Evolutionary conservation across 1,140 invertebrate genomes (phyloP).

Genomic region (Metopolophium dirhodum): DNA sequence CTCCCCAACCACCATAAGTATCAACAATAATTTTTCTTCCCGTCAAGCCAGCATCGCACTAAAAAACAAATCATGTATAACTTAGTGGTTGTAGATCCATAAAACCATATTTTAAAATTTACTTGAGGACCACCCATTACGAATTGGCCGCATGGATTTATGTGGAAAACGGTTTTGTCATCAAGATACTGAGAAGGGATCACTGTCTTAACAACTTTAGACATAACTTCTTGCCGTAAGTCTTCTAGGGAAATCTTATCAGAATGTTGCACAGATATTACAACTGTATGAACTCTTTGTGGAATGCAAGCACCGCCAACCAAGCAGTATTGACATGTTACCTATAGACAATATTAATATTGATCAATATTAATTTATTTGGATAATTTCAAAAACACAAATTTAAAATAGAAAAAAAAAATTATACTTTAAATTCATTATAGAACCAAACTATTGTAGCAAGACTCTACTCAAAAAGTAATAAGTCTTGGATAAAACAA

Average conservation of each 20-base stretch:
- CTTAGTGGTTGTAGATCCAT: no score
- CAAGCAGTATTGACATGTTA: constrained; percentile 86
- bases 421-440: neutral
- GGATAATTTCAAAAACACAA: neutral
- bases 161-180: constrained; percentile 89
- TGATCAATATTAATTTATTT: constrained; percentile 16
- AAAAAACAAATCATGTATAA: neutral
- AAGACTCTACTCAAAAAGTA: no score
- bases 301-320: constrained; percentile 89
- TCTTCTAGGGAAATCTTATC: constrained; percentile 88
- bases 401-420: neutral
- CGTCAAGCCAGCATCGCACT: constrained; percentile 74
- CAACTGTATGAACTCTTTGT: constrained; percentile 93
- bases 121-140: constrained; percentile 95
- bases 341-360: no score
- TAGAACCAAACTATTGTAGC: no score
- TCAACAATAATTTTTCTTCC: constrained; percentile 79
- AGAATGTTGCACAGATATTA: constrained; percentile 95
- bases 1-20: constrained; percentile 77
- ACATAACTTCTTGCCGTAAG: constrained; percentile 83
- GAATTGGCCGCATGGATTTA: constrained; percentile 97
- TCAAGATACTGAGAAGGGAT: constrained; percentile 93
- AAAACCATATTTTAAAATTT: constrained; percentile 48
- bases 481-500: neutral
- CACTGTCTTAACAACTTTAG: constrained; percentile 91